phyloP scores from a whole-genome alignment of 2,888 invertebrate species.

The Leptodirus hochenwartii region DNA sequence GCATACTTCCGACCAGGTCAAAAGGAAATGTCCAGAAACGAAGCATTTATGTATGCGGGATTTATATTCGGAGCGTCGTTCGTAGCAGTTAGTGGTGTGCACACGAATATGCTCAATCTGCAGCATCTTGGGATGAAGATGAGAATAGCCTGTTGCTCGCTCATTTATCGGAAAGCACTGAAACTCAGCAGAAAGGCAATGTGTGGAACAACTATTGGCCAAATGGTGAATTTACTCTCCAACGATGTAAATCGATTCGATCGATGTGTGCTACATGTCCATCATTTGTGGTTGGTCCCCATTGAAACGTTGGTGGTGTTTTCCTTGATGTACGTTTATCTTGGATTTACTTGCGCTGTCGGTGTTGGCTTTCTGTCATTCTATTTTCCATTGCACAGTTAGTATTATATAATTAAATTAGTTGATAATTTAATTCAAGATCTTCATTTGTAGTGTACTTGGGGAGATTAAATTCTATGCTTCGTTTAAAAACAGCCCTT shows the following conservation, averaged over 20 bases:
- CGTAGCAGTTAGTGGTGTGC: constrained; percentile 58
- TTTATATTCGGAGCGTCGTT: constrained; percentile 54
- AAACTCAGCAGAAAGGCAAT: constrained; percentile 63
- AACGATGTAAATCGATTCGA: constrained; percentile 82
- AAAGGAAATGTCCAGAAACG: constrained; percentile 23
- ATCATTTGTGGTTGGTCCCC: constrained; percentile 44
- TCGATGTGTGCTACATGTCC: constrained; percentile 46
- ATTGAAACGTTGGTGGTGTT: constrained; percentile 27
- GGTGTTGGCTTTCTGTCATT: constrained; percentile 33
- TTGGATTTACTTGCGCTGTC: constrained; percentile 32
- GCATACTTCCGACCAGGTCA: constrained; percentile 35
- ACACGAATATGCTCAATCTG: constrained; percentile 75
- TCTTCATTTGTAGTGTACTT: constrained; percentile 36
- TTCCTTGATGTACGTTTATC: constrained; percentile 41
- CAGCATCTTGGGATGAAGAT: constrained; percentile 71
- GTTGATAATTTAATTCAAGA: constrained; percentile 5
- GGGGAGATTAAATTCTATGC: constrained; percentile 51
- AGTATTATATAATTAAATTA: constrained; percentile 9
- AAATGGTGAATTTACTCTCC: constrained; percentile 36
- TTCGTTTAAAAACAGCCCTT: constrained; percentile 60
- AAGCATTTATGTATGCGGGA: constrained; percentile 60
- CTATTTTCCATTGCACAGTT: constrained; percentile 29
- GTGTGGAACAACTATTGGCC: constrained; percentile 62
- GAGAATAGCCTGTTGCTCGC: constrained; percentile 60
- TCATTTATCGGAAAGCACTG: constrained; percentile 57